These are phyloP conservation scores for Eubucco bourcierii DNA, from an alignment of 2,113 vertebrate genomes.

Conservation along the genomic window DNA sequence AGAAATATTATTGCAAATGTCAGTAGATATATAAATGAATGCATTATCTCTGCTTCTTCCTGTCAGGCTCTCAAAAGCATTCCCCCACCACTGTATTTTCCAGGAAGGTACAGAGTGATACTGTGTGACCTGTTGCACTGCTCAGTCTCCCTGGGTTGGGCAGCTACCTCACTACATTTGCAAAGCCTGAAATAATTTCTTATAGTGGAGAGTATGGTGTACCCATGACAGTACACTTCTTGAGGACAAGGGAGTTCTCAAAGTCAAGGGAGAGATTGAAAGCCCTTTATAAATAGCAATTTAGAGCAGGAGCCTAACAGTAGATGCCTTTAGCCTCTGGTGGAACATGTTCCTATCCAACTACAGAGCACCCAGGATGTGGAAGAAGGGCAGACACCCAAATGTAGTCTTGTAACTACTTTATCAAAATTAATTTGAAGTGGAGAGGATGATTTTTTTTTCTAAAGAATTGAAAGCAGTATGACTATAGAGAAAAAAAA, in stretches of 20 bases:
- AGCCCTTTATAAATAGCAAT: not conserved
- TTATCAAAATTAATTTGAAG: not conserved
- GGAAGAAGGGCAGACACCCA: not conserved
- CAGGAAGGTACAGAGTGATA: not conserved
- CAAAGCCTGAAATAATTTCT: not conserved
- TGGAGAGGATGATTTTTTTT: not conserved
- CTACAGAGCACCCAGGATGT: not conserved
- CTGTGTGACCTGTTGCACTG: not conserved
- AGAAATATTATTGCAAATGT: constrained; percentile 8
- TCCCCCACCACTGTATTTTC: not conserved
- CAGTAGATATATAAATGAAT: not conserved
- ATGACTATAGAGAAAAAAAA: not conserved
- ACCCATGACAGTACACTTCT: not conserved
- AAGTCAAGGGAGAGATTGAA: not conserved
- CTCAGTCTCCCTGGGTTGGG: not conserved
- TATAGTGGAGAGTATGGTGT: not conserved
- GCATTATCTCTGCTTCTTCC: not conserved
- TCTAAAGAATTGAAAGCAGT: not conserved
- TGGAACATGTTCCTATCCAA: not conserved
- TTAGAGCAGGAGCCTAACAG: not conserved
- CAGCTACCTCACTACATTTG: not conserved
- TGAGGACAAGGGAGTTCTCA: not conserved
- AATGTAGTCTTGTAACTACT: not conserved
- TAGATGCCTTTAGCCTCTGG: not conserved
- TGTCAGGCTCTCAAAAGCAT: not conserved